phyloP scores from a whole-genome alignment of 2,113 vertebrate genomes.

The Toxotes chatareus region DNA sequence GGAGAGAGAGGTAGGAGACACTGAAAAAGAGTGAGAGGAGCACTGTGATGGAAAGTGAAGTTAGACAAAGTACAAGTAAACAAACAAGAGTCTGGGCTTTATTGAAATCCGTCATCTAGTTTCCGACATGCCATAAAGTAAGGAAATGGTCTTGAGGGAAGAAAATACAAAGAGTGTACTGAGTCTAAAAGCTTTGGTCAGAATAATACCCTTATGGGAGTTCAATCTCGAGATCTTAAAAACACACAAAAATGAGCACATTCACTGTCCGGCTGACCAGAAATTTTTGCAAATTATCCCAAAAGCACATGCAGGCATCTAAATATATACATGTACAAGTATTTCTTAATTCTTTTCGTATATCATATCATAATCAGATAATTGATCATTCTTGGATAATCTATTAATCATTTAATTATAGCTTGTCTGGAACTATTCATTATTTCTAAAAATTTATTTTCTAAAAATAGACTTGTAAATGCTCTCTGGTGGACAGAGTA shows the following conservation, averaged over 20 bases:
- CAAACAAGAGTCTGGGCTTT: slow-evolving; percentile 35
- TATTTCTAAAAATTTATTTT: no score
- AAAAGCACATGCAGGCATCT: background rate
- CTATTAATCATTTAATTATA: background rate
- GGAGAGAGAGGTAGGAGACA: slow-evolving; percentile 3
- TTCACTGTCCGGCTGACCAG: background rate
- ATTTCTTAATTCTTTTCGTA: background rate
- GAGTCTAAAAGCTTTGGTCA: slow-evolving; percentile 31
- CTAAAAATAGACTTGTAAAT: background rate
- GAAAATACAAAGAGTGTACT: background rate
- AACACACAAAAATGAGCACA: background rate
- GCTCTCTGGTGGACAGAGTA: background rate
- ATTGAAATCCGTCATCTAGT: slow-evolving; percentile 38
- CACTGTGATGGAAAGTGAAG: slow-evolving; percentile 41
- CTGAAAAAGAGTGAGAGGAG: slow-evolving; percentile 10
- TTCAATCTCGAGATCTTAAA: slow-evolving; percentile 22
- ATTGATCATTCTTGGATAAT: background rate
- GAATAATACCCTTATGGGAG: slow-evolving; percentile 28
- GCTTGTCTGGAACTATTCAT: no score
- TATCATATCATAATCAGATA: background rate
- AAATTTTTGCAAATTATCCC: background rate
- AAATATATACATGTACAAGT: background rate
- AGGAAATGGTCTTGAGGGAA: slow-evolving; percentile 18
- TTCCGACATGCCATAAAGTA: slow-evolving; percentile 31
- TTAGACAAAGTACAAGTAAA: slow-evolving; percentile 49